Percentiles rank a stretch among this genome's conserved stretches.
Evolutionary conservation across 2,888 invertebrate species (phyloP).

Genomic region (Archips xylosteana): DNA sequence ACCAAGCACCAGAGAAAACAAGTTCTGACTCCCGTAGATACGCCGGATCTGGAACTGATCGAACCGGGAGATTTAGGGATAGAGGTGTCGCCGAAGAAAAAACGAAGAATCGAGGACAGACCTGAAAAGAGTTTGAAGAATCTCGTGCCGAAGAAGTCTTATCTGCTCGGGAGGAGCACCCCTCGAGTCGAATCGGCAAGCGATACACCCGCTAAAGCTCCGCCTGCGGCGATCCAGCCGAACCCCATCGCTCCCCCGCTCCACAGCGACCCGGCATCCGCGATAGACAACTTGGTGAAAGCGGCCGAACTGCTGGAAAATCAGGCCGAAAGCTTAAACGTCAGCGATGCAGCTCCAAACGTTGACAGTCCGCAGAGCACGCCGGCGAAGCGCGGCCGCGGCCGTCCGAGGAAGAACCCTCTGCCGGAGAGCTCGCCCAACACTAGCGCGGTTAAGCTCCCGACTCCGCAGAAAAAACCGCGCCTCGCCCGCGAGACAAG

Average conservation of each 20-base stretch:
- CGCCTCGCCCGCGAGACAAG: constrained; percentile 59
- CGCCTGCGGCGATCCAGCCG: constrained; percentile 51
- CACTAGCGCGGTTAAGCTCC: constrained; percentile 54
- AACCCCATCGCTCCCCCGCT: constrained; percentile 49
- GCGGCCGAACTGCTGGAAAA: constrained; percentile 79
- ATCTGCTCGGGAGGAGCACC: constrained; percentile 66
- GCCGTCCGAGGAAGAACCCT: constrained; percentile 79
- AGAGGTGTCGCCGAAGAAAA: constrained; percentile 73
- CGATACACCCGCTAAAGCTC: constrained; percentile 48
- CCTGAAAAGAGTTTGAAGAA: constrained; percentile 64
- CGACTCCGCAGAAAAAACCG: constrained; percentile 73
- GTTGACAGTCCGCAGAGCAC: constrained; percentile 59
- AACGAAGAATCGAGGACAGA: constrained; percentile 70
- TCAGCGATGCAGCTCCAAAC: constrained; percentile 48
- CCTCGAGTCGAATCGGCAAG: constrained; percentile 53
- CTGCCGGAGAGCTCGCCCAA: constrained; percentile 59
- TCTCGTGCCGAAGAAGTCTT: constrained; percentile 74
- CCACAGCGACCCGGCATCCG: constrained; percentile 67
- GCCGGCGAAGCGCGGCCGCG: constrained; percentile 76
- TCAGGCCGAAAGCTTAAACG: constrained; percentile 64
- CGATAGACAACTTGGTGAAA: constrained; percentile 78
- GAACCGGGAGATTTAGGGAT: constrained; percentile 72
- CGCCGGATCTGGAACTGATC: constrained; percentile 77
- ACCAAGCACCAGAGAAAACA: constrained; percentile 81
- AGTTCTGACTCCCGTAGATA: constrained; percentile 78